Percentiles rank a stretch among this genome's conserved stretches.
Evolutionary conservation across 2,888 invertebrate genomes (phyloP).

Genomic region (Sminthurinus aureus): DNA sequence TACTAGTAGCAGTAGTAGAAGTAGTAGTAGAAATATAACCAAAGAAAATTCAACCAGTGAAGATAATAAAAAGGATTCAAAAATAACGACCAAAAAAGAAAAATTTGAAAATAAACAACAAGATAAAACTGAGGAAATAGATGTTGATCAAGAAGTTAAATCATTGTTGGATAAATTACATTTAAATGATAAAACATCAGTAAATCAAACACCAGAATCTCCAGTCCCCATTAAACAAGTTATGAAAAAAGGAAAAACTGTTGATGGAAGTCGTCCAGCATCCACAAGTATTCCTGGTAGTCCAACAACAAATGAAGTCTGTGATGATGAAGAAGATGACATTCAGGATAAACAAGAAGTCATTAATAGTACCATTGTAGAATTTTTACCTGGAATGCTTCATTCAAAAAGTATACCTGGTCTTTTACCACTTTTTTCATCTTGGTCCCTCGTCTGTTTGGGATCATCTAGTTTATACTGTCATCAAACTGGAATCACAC

Average conservation of each 20-base stretch:
- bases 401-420: slow-evolving; percentile 78
- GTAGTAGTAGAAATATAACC: not conserved
- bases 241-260: not conserved
- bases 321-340: slow-evolving; percentile 2
- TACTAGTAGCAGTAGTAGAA: slow-evolving; percentile 19
- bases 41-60: not conserved
- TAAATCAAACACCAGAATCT: not conserved
- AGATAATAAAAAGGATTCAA: not conserved
- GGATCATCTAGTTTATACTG: slow-evolving; percentile 73
- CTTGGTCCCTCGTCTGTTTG: slow-evolving; percentile 89
- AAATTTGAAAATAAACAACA: not conserved
- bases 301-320: not conserved
- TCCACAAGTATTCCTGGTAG: not conserved
- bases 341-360: not conserved
- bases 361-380: not conserved
- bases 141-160: not conserved
- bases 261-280: not conserved
- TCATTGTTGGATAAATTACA: not conserved
- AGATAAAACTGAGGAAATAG: not conserved
- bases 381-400: slow-evolving; percentile 88
- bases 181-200: not conserved
- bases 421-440: slow-evolving; percentile 83
- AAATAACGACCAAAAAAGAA: not conserved
- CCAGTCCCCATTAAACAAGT: not conserved
- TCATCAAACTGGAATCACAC: slow-evolving; percentile 77